A percentile compares a stretch with the other conserved stretches of the same genome.
These are phyloP conservation scores for Poecilus cupreus DNA, from an alignment of 2,888 invertebrate species.

Conservation along the genomic window DNA sequence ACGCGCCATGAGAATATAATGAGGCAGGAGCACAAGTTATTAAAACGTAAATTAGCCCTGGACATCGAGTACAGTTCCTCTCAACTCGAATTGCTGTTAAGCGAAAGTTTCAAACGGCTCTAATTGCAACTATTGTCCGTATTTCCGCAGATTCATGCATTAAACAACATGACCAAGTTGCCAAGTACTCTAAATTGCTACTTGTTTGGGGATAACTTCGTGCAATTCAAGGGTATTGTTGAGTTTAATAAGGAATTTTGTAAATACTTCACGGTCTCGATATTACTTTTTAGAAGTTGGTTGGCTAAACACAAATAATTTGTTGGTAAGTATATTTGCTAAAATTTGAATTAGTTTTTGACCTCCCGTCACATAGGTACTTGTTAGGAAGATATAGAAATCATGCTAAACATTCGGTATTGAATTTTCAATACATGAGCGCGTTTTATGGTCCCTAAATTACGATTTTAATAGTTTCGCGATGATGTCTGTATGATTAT, in stretches of 20 bases:
- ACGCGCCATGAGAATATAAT: not conserved
- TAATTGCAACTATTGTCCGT: constrained; percentile 22
- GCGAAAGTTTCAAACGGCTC: constrained; percentile 13
- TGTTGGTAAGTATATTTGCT: too few species aligned
- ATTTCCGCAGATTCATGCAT: constrained; percentile 25
- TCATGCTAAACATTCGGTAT: too few species aligned
- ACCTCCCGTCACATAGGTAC: too few species aligned
- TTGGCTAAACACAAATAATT: too few species aligned
- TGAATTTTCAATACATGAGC: too few species aligned
- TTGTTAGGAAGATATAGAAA: too few species aligned
- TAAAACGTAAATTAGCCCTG: constrained; percentile 17
- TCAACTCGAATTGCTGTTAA: not conserved
- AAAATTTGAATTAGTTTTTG: too few species aligned
- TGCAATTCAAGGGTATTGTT: not conserved
- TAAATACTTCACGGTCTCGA: not conserved
- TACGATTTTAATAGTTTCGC: too few species aligned
- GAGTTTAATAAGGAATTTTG: constrained; percentile 1
- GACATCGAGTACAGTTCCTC: not conserved
- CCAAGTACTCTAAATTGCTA: constrained; percentile 22
- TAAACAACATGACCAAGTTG: not conserved
- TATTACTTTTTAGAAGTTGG: not conserved
- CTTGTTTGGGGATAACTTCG: constrained; percentile 15
- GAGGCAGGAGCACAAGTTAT: not conserved
- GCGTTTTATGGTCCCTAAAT: too few species aligned
- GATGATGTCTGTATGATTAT: too few species aligned